A percentile compares a stretch with the other conserved stretches of the same genome.
phyloP scores from a whole-genome alignment of 1,140 invertebrate genomes.

The Copidosoma floridanum region DNA sequence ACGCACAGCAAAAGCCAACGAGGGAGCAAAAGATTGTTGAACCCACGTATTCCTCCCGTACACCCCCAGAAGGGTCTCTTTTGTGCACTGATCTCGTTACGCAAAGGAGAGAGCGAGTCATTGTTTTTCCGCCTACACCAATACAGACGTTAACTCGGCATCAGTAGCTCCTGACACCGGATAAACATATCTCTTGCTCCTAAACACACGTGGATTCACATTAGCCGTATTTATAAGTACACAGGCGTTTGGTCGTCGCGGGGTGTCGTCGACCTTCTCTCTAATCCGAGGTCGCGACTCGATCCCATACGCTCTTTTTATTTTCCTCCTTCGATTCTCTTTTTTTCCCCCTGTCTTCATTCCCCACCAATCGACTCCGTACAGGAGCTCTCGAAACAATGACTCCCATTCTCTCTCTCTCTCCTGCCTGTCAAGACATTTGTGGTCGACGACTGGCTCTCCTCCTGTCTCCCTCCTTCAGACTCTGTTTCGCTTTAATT shows the following conservation, averaged over 20 bases:
- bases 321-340: no score
- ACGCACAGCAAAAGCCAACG: no score
- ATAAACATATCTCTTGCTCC: no score
- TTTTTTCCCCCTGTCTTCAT: no score
- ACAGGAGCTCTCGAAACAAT: not conserved
- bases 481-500: not conserved
- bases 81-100: not conserved
- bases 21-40: conserved; percentile 3
- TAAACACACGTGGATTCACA: no score
- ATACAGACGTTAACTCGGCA: no score
- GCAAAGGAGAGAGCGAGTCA: not conserved
- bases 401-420: not conserved
- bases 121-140: not conserved
- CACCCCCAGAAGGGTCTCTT: no score
- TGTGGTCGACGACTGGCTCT: not conserved
- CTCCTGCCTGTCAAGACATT: not conserved
- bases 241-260: not conserved
- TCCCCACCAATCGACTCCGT: not conserved
- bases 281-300: not conserved
- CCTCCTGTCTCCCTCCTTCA: no score
- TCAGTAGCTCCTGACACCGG: conserved; percentile 19
- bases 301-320: no score
- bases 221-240: no score
- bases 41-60: no score
- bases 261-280: conserved; percentile 16